A percentile compares a stretch with the other conserved stretches of the same genome.
Conservation (phyloP, 2,888 invertebrate genomes). For the Melieria crassipennis region DNA sequence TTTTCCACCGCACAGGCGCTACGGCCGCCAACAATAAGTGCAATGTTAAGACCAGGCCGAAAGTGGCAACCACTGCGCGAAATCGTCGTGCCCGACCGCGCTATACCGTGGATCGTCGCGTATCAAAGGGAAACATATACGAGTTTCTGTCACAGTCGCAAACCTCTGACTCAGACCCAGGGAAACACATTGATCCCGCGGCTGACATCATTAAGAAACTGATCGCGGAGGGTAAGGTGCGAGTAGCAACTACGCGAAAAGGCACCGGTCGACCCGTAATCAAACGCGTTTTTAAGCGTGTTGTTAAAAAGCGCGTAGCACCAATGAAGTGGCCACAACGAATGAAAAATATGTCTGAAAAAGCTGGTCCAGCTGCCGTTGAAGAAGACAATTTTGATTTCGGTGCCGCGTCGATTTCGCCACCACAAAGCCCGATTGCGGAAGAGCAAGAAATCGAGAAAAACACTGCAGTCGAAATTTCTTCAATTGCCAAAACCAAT, state of each 20-base stretch:
- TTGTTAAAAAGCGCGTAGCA: background rate
- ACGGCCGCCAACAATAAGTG: background rate
- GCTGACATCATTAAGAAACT: conserved; percentile 58
- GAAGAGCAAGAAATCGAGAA: conserved; percentile 27
- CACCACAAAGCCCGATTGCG: background rate
- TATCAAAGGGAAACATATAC: conserved; percentile 46
- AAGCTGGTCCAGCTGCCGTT: background rate
- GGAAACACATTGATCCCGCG: conserved; percentile 49
- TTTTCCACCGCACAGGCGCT: conserved; percentile 38
- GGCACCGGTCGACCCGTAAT: conserved; percentile 50
- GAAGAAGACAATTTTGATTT: conserved; percentile 14
- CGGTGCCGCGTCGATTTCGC: conserved; percentile 1
- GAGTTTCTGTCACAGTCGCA: conserved; percentile 60
- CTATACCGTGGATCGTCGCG: conserved; percentile 4
- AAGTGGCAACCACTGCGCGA: background rate
- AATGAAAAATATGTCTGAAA: background rate
- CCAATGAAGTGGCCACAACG: background rate
- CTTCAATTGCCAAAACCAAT: too few species aligned
- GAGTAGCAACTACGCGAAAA: conserved; percentile 68
- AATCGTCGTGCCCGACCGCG: conserved; percentile 4
- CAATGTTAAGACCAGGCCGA: background rate
- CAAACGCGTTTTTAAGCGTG: conserved; percentile 34
- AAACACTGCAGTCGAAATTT: background rate
- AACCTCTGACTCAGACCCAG: conserved; percentile 49
- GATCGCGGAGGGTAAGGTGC: conserved; percentile 69